A percentile compares a stretch with the other conserved stretches of the same genome.
phyloP scores from a whole-genome alignment of 2,888 invertebrate genomes.

The Agonopterix alstromeriana region DNA sequence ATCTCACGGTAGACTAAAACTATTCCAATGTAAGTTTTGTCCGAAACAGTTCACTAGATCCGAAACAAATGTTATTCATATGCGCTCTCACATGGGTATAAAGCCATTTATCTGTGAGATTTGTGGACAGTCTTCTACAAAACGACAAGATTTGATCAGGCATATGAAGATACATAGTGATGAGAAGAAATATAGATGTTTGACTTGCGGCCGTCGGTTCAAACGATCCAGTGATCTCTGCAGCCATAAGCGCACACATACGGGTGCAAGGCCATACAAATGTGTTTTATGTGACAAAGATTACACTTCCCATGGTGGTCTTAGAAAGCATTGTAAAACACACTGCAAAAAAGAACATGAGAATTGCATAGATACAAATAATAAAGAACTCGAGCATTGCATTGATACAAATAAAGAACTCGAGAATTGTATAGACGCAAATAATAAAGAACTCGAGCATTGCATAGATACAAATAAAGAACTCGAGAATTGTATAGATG shows the following conservation, averaged over 20 bases:
- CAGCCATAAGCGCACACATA: slow-evolving; percentile 31
- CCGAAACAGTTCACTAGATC: slow-evolving; percentile 45
- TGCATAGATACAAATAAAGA: no score
- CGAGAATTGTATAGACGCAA: no score
- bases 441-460: no score
- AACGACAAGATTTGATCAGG: slow-evolving; percentile 28
- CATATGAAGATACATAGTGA: slow-evolving; percentile 34
- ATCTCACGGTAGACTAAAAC: slow-evolving; percentile 37
- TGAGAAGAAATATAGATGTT: slow-evolving; percentile 28
- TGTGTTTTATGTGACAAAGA: slow-evolving; percentile 26
- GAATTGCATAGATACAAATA: no score
- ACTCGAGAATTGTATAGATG: no score
- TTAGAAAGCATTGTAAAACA: slow-evolving; percentile 26
- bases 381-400: no score
- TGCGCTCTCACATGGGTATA: slow-evolving; percentile 64
- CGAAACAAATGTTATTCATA: slow-evolving; percentile 61
- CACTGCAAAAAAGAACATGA: slow-evolving; percentile 13
- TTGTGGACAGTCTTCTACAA: slow-evolving; percentile 46
- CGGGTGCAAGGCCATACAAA: slow-evolving; percentile 24
- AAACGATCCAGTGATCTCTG: slow-evolving; percentile 29
- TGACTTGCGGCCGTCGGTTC: slow-evolving; percentile 25
- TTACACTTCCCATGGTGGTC: slow-evolving; percentile 30
- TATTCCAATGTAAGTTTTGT: slow-evolving; percentile 45
- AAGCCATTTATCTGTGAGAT: slow-evolving; percentile 66
- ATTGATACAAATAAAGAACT: no score